Evolutionary conservation across 2,888 invertebrate species (phyloP).

Genomic region (Ormyrus nitidulus): DNA sequence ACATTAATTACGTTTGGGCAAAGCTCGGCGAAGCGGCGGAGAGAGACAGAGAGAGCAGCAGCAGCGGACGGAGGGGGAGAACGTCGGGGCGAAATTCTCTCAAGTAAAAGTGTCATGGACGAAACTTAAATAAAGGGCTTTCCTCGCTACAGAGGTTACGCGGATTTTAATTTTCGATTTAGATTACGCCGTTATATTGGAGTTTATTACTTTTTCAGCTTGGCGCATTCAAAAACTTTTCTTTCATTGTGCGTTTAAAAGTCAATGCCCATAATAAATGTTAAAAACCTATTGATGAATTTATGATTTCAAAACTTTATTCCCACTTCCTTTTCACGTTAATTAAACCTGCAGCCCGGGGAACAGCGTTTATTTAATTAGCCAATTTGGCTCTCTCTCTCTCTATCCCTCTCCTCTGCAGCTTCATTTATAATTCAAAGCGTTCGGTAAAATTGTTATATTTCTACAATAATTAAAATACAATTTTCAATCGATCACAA

Average conservation of each 20-base stretch:
- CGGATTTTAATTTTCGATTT: slow-evolving; percentile 57
- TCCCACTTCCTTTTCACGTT: slow-evolving; percentile 28
- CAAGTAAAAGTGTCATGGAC: slow-evolving; percentile 56
- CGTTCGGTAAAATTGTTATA: slow-evolving; percentile 12
- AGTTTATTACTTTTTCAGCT: slow-evolving; percentile 55
- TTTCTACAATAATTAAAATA: slow-evolving; percentile 17
- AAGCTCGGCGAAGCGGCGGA: slow-evolving; percentile 48
- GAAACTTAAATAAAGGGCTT: slow-evolving; percentile 58
- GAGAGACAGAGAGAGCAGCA: neutral
- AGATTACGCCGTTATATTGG: slow-evolving; percentile 56
- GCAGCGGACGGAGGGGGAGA: neutral
- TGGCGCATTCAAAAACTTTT: slow-evolving; percentile 43
- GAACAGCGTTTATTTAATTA: slow-evolving; percentile 37
- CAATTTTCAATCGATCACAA: slow-evolving; percentile 16
- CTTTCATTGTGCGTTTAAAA: slow-evolving; percentile 47
- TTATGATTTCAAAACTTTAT: slow-evolving; percentile 51
- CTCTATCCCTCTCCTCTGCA: neutral
- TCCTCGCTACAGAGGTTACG: slow-evolving; percentile 50
- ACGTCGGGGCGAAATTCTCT: slow-evolving; percentile 23
- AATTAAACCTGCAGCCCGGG: slow-evolving; percentile 39
- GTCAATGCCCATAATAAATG: slow-evolving; percentile 41
- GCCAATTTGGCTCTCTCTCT: slow-evolving; percentile 16
- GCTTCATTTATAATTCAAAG: slow-evolving; percentile 22
- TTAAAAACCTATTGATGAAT: slow-evolving; percentile 54
- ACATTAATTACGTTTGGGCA: slow-evolving; percentile 71